Percentiles rank a stretch among this genome's conserved stretches.
These are phyloP conservation scores for Amphimallon solstitiale DNA, from an alignment of 2,888 invertebrate genomes.

Conservation along the genomic window DNA sequence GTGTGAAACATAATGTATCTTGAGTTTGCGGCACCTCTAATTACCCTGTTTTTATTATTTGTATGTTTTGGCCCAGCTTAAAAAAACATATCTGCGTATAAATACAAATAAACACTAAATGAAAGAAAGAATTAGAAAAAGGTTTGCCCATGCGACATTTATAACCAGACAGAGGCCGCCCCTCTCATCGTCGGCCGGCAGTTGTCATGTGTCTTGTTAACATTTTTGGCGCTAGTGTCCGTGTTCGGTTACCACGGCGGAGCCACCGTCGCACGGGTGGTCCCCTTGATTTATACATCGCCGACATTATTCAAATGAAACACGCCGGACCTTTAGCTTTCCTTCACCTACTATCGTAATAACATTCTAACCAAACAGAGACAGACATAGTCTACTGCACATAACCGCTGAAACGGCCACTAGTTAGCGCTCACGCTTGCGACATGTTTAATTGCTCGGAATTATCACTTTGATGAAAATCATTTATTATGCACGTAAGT, in stretches of 20 bases:
- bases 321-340: slow-evolving; percentile 40
- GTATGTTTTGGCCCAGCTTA: neutral
- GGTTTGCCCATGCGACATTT: slow-evolving; percentile 37
- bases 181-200: slow-evolving; percentile 51
- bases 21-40: neutral
- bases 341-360: slow-evolving; percentile 10
- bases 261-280: slow-evolving; percentile 60
- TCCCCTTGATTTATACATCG: slow-evolving; percentile 62
- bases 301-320: slow-evolving; percentile 62
- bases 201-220: slow-evolving; percentile 65
- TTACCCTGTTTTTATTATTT: neutral
- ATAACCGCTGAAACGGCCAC: slow-evolving; percentile 44
- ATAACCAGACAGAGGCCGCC: slow-evolving; percentile 41
- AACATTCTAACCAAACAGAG: slow-evolving; percentile 38
- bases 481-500: slow-evolving; percentile 35
- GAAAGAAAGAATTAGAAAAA: slow-evolving; percentile 36
- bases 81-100: neutral
- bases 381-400: slow-evolving; percentile 34
- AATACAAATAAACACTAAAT: neutral
- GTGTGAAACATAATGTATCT: neutral
- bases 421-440: slow-evolving; percentile 51
- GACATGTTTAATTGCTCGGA: slow-evolving; percentile 53
- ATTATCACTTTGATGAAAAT: slow-evolving; percentile 50
- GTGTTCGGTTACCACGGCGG: slow-evolving; percentile 60
- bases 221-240: slow-evolving; percentile 64